phyloP scores from a whole-genome alignment of 2,888 invertebrate species.

The Nesidiocoris tenuis region DNA sequence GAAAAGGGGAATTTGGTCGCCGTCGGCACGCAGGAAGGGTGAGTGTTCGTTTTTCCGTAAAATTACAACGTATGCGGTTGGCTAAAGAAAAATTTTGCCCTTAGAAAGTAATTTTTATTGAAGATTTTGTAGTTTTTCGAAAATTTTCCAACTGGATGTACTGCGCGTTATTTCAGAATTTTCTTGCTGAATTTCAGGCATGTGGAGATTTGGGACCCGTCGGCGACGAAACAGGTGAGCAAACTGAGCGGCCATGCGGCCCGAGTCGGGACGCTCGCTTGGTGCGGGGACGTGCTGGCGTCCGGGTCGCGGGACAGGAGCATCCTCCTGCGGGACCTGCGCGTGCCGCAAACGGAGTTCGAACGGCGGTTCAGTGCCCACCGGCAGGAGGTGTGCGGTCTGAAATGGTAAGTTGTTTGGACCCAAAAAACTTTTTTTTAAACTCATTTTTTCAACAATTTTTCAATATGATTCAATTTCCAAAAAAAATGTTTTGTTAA shows the following conservation, averaged over 20 bases:
- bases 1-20: constrained; percentile 88
- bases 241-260: constrained; percentile 92
- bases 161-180: no score
- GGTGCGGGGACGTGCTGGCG: constrained; percentile 93
- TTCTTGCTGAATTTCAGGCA: no score
- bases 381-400: constrained; percentile 92
- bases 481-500: no score
- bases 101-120: no score
- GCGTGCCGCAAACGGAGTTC: constrained; percentile 65
- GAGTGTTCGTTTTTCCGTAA: no score
- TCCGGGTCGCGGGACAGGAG: constrained; percentile 92
- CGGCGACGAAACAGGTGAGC: constrained; percentile 84
- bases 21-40: constrained; percentile 93
- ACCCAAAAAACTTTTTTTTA: no score
- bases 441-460: no score
- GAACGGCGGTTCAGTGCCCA: constrained; percentile 84
- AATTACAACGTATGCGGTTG: no score
- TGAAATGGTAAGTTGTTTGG: constrained; percentile 92
- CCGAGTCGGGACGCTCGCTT: constrained; percentile 90
- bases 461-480: no score
- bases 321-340: constrained; percentile 90
- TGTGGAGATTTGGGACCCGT: constrained; percentile 97
- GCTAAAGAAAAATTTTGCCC: no score
- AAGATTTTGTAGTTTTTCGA: no score
- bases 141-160: no score